Percentiles rank a stretch among this genome's conserved stretches.
Conservation (phyloP, 2,888 invertebrate genomes). For the Rhopalosiphum nymphaeae region DNA sequence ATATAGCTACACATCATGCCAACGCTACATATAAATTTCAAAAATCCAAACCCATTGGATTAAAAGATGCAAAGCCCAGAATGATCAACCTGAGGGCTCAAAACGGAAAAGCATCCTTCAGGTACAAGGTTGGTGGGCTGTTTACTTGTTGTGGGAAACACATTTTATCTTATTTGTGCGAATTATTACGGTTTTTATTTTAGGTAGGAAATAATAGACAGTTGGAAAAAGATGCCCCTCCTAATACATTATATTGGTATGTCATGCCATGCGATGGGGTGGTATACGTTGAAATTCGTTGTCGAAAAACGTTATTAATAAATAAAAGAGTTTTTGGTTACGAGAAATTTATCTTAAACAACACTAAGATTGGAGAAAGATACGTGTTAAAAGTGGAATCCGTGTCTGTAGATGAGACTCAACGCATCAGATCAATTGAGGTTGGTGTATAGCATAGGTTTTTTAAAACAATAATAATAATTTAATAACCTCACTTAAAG, state of each 20-base stretch:
- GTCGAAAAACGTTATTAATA: constrained; percentile 70
- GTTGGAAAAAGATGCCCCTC: constrained; percentile 66
- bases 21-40: constrained; percentile 70
- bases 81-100: constrained; percentile 73
- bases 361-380: constrained; percentile 71
- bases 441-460: constrained; percentile 69
- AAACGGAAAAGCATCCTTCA: constrained; percentile 73
- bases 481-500: neutral
- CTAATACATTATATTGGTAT: constrained; percentile 70
- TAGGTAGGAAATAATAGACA: constrained; percentile 48
- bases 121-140: constrained; percentile 72
- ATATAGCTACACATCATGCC: constrained; percentile 73
- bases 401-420: constrained; percentile 72
- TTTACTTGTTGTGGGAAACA: constrained; percentile 18
- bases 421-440: constrained; percentile 73
- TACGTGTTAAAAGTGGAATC: constrained; percentile 73
- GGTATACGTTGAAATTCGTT: constrained; percentile 70
- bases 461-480: neutral
- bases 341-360: constrained; percentile 70
- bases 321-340: constrained; percentile 72
- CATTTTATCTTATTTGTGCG: neutral
- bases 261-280: constrained; percentile 75
- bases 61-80: constrained; percentile 72
- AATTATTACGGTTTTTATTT: neutral
- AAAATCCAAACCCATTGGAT: constrained; percentile 70